phyloP scores from a whole-genome alignment of 2,888 invertebrate genomes.

The Cheilosia soror region DNA sequence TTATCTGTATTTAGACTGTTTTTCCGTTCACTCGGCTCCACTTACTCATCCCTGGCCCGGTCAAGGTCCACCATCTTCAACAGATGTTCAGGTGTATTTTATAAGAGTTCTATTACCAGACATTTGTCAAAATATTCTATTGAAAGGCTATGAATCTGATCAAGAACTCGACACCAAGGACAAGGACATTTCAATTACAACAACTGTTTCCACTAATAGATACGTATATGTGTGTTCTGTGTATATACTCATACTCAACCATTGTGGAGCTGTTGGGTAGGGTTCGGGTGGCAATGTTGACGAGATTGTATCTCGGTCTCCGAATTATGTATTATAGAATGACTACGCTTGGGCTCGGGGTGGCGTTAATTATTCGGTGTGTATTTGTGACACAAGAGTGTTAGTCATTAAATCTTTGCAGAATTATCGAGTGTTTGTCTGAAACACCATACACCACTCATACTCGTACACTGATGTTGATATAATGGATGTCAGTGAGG shows the following conservation, averaged over 20 bases:
- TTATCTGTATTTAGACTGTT: slow-evolving; percentile 3
- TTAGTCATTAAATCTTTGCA: slow-evolving; percentile 58
- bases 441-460: slow-evolving; percentile 1
- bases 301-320: slow-evolving; percentile 41
- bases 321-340: slow-evolving; percentile 24
- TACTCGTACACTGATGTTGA: slow-evolving; percentile 39
- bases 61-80: not conserved
- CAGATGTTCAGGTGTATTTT: slow-evolving; percentile 39
- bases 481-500: slow-evolving; percentile 56
- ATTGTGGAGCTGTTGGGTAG: not conserved
- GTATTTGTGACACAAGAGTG: slow-evolving; percentile 54
- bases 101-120: slow-evolving; percentile 26
- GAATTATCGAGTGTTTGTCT: slow-evolving; percentile 57
- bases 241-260: not conserved
- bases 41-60: not conserved
- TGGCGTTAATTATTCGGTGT: slow-evolving; percentile 51
- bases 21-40: not conserved
- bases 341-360: not conserved
- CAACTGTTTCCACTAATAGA: slow-evolving; percentile 3
- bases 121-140: slow-evolving; percentile 27
- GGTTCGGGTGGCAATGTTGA: slow-evolving; percentile 16
- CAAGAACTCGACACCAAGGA: slow-evolving; percentile 28
- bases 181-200: slow-evolving; percentile 49
- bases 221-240: not conserved
- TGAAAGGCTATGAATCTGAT: slow-evolving; percentile 49